Base-by-base conservation (phyloP, 1,140 invertebrate species). In the Drosophila setifemur region DNA sequence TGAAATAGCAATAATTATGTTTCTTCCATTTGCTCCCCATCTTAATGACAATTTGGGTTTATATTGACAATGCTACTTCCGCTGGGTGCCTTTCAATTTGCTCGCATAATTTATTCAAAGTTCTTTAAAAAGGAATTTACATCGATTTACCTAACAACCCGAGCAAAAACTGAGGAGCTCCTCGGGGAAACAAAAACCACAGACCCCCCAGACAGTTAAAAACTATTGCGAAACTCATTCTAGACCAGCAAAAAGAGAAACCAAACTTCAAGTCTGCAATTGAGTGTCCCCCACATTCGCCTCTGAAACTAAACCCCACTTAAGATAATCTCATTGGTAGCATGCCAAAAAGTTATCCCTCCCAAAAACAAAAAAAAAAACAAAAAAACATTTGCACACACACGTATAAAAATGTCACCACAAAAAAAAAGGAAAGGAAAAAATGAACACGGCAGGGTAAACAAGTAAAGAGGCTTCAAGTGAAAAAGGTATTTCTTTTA, bases 291-390 rank as follows among this genome's bases (percentile, higher is more conserved):
- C 29, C 50, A 19, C 31, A 12, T 19, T 16, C 25, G 14, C 18
- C 14, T 12, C 35, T 54, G 54, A 63, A 70, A 73, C 73, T 52
- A 63, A 71, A 85, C 61, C 64, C 70, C 78, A 83, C 81, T 83
- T 83, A 85, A 85, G 79, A 85, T 83, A 83, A 83, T 83, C 78
- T 85, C 64, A 85, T 83, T 83, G 78, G 78, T 74, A 50, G 74
- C 37, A 66, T 78, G 78, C 78, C 78, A 83, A 83, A 83, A 83
- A 78, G 57, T 78, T 83, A 73, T 52, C 29, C 71, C 60, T 40
- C 43, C 26, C 18, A 11, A 21, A 40, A 35, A 26, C 26, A 45
- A 11, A 58, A n/a, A 33, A 7, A 26, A 9, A 48, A 28, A 26
- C 21, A 33, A 7, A 26, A 9, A 48, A 28, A 26, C 21, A 44